Evolutionary conservation across 2,113 vertebrate species (phyloP), one percentile per base, ranked within the genome.

Genomic region (Scomber japonicus): DNA sequence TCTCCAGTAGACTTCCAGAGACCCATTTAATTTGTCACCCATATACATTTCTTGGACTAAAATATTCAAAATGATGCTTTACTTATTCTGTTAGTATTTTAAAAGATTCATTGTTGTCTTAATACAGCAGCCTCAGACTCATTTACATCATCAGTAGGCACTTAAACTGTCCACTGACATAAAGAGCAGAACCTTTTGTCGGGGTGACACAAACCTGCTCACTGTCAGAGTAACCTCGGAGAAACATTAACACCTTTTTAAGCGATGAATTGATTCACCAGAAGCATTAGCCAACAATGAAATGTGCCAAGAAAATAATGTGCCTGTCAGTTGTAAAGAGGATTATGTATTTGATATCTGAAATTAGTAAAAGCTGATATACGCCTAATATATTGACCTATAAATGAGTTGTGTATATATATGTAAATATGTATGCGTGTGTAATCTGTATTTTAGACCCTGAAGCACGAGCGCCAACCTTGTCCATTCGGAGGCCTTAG

Each of bases 81-180:
- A 35, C 21, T 64, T 63, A 55, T 78, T 35, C 2, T 27, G 19
- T 71, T 62, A 17, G 9, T 12, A 30, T 27, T 51, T 64, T 69
- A 46, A 15, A 53, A 21, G 21, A 21, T 21, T 21, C 21, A 21
- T 21, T 21, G 55, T 40, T 35, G 5, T 31, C 77, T 44, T 51
- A 30, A 45, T 48, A 35, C 51, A 19, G 44, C 69, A 65, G 69
- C 50, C 46, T 71, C n/a, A 5, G 40, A 71, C 60, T 46, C 24
- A 66, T 69, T 70, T 54, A 66, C 77, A 54, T 54, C 84, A n/a
- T 63, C 48, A 62, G 57, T 61, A 71, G 19, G 78, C 81, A 84
- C 84, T 90, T 86, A 82, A 88, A 84, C 69, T 82, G 86, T 84
- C 78, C 14, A 3, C 16, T 14, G 62, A 56, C 66, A 85, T 74